Conservation (phyloP, 1,140 invertebrate species). For the Polypedilum pembai region DNA sequence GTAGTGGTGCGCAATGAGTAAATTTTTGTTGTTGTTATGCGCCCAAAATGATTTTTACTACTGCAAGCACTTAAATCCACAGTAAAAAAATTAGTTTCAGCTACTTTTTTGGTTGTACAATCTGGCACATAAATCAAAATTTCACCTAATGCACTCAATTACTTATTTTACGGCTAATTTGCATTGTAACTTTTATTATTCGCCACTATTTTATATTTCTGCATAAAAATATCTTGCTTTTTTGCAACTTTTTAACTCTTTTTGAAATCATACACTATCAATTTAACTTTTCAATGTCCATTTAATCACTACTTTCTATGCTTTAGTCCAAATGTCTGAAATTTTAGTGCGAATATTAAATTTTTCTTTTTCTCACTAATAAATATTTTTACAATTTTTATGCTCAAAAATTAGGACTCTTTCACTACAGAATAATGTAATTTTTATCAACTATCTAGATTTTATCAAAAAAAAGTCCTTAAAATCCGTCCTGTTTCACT, state of each 20-base stretch:
- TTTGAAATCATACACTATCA: background rate
- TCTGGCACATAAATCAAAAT: constrained; percentile 10
- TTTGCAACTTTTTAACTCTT: background rate
- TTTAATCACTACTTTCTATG: background rate
- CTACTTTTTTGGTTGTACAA: constrained; percentile 8
- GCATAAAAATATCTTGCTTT: background rate
- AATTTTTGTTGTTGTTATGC: background rate
- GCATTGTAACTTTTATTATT: background rate
- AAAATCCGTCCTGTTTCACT: background rate
- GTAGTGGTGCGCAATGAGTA: background rate
- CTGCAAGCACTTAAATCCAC: background rate
- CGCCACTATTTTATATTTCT: too few relatives aligned
- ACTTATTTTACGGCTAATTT: background rate
- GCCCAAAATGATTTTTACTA: background rate
- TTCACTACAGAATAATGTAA: background rate
- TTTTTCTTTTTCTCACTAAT: background rate
- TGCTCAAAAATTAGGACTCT: background rate
- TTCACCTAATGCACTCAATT: constrained; percentile 12
- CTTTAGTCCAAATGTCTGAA: background rate
- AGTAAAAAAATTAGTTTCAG: background rate
- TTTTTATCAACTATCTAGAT: constrained; percentile 11
- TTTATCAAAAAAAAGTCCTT: constrained; percentile 4
- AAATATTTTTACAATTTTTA: background rate
- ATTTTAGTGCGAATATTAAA: background rate
- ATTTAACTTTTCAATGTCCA: background rate